Percentiles rank a stretch among this genome's conserved stretches.
phyloP scores from a whole-genome alignment of 2,888 invertebrate genomes.

The Diachrysia chrysitis region DNA sequence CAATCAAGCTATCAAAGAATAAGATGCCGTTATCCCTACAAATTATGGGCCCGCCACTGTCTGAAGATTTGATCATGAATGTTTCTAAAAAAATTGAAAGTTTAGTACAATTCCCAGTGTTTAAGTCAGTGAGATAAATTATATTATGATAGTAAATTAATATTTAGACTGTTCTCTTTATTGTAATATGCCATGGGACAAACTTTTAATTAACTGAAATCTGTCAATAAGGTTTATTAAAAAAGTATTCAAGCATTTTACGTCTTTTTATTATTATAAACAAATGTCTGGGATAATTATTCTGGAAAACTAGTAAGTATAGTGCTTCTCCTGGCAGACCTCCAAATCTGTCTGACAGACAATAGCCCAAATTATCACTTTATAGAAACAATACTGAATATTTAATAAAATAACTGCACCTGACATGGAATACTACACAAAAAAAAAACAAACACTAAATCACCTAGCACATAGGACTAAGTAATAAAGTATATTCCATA shows the following conservation, averaged over 20 bases:
- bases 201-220: not conserved
- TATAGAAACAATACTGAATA: too few relatives aligned
- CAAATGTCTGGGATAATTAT: too few relatives aligned
- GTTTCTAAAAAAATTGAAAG: conserved; percentile 95
- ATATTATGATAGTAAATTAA: conserved; percentile 9
- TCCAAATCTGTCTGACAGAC: too few relatives aligned
- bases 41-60: conserved; percentile 94
- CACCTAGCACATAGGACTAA: too few relatives aligned
- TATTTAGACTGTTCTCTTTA: not conserved
- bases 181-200: not conserved
- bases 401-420: too few relatives aligned
- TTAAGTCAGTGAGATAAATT: conserved; percentile 50
- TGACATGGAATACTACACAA: too few relatives aligned
- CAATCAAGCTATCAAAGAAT: conserved; percentile 92
- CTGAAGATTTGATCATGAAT: conserved; percentile 93
- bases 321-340: too few relatives aligned
- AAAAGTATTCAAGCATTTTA: not conserved
- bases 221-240: not conserved
- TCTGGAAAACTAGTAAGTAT: too few relatives aligned
- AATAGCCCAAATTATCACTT: too few relatives aligned
- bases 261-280: not conserved
- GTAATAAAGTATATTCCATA: too few relatives aligned
- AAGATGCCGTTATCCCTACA: conserved; percentile 96
- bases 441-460: too few relatives aligned
- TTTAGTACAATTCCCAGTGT: conserved; percentile 90